Evolutionary conservation across 2,113 vertebrate genomes (phyloP), one percentile per base, ranked within the genome.

Genomic region (Haemorhous mexicanus): DNA sequence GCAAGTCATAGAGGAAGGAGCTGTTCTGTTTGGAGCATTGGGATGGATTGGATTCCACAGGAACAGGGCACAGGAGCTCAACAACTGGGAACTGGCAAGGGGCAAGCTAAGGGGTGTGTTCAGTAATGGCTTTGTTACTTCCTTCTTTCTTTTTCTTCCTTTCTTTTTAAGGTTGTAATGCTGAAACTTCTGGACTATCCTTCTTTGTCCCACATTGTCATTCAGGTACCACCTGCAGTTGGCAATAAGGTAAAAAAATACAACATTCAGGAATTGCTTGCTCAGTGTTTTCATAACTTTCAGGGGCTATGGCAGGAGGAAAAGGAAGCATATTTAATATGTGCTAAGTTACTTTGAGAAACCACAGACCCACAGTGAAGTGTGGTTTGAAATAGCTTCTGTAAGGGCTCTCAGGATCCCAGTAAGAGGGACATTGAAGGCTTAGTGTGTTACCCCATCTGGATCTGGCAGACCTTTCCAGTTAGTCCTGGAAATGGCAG

Each of bases 121-220:
- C 49, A 75, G 17, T 70, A 61, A 88, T 15, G 22, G 15, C 43
- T 94, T 92, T 35, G 41, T 30, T 37, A 30, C 56, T 35, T 68
- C 30, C 62, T 35, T 68, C 32, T 17, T 30, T 27, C 35, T 83
- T 37, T 72, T 28, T 52, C 52, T 28, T n/a, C 16, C 21, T 80
- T 80, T 41, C 9, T 35, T 35, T 23, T 95, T 53, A 35, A 97
- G 99, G 95, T 97, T 87, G 91, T 99, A 49, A 98, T 94, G 27
- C 94, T 99, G 97, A 98, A 98, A 83, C 98, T 99, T 91, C 95
- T 97, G 50, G 98, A 99, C 61, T 98, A 99, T 83, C 96, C 98
- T 13, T 96, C 98, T 49, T 94, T 99, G 79, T 98, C 98, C 81
- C 98, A 99, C 87, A 96, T 99, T 96, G 98, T 99, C 44, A 96